Base-by-base conservation (phyloP, 1,140 invertebrate genomes). In the Paramacrobiotus metropolitanus region DNA sequence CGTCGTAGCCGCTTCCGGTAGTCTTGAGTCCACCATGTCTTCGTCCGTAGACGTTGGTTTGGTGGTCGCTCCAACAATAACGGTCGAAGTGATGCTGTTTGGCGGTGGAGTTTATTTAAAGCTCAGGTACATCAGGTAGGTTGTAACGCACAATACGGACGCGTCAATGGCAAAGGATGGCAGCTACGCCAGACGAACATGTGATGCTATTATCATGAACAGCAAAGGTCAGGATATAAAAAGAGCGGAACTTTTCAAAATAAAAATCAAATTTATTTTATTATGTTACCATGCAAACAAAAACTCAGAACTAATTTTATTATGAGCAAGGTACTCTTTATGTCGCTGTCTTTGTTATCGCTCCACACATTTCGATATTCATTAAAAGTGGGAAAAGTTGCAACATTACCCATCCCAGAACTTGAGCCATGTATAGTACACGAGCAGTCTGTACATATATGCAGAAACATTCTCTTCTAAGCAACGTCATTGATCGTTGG, bases 321-420 rank as follows among this genome's bases (percentile, higher is more conserved):
- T n/a, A n/a, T n/a, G n/a, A n/a, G n/a, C n/a, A n/a, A n/a, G n/a
- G n/a, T n/a, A n/a, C n/a, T n/a, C n/a, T n/a, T n/a, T n/a, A n/a
- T n/a, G n/a, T n/a, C n/a, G n/a, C n/a, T n/a, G n/a, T n/a, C n/a
- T n/a, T n/a, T n/a, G n/a, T n/a, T n/a, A n/a, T n/a, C n/a, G n/a
- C n/a, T n/a, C n/a, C n/a, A n/a, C n/a, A n/a, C n/a, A n/a, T n/a
- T n/a, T n/a, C n/a, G n/a, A n/a, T n/a, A n/a, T n/a, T n/a, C 9
- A n/a, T n/a, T n/a, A n/a, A n/a, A n/a, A n/a, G n/a, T n/a, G n/a
- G n/a, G n/a, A n/a, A n/a, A n/a, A n/a, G n/a, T n/a, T n/a, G n/a
- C 34, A 40, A 40, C 15, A 15, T 55, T 24, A 86, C 77, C 71
- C 94, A 89, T 1, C 87, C 85, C 28, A 93, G 67, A 0, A 84